phyloP scores from a whole-genome alignment of 2,797 vertebrate species.

The Lepilemur septentrionalis region DNA sequence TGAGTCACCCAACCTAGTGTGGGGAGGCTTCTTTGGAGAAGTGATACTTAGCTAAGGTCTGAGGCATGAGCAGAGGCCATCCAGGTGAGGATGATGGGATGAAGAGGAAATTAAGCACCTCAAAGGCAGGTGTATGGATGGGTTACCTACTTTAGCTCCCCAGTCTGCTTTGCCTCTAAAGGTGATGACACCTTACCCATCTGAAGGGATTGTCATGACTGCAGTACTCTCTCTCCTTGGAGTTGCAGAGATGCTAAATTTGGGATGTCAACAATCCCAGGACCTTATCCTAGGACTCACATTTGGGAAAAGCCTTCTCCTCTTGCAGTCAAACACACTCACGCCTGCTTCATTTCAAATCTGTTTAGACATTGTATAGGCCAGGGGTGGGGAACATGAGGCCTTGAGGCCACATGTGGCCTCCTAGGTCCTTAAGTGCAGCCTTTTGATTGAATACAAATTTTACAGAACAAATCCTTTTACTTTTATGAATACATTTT shows the following conservation, averaged over 20 bases:
- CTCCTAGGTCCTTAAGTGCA: no score
- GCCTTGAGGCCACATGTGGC: no score
- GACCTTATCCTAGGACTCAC: background rate
- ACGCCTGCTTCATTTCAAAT: background rate
- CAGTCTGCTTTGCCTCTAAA: background rate
- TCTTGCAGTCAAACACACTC: background rate
- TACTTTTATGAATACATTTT: no score
- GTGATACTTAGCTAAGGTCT: background rate
- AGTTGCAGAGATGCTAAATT: background rate
- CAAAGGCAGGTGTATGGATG: background rate
- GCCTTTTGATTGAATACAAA: no score
- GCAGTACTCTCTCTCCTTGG: background rate
- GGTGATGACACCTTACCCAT: background rate
- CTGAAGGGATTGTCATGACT: background rate
- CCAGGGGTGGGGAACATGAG: background rate
- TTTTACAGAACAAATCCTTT: no score
- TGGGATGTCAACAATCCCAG: accelerated
- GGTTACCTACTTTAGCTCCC: background rate
- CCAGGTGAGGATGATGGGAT: background rate
- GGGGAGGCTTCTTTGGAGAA: background rate
- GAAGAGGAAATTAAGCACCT: background rate
- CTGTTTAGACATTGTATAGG: background rate
- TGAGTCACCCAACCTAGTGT: background rate
- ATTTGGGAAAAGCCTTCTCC: background rate
- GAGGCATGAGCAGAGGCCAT: background rate